Conservation (phyloP, 2,888 invertebrate genomes). For the Oscheius myriophilus region DNA sequence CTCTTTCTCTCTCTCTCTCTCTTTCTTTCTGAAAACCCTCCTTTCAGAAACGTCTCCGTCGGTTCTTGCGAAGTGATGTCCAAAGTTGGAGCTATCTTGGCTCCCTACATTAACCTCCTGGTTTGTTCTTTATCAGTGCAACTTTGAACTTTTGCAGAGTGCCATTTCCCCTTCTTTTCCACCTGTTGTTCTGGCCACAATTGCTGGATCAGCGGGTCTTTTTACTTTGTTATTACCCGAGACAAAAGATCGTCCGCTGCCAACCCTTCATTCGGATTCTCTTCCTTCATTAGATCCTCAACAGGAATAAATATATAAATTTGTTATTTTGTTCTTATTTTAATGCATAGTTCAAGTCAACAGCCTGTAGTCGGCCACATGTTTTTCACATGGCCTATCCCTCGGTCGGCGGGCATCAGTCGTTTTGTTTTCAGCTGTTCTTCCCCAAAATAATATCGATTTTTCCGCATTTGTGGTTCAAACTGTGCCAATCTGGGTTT, state of each 20-base stretch:
- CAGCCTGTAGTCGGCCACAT: too few relatives aligned
- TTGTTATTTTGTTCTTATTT: too few relatives aligned
- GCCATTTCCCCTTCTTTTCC: conserved; percentile 38
- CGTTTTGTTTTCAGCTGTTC: too few relatives aligned
- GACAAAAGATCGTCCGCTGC: conserved; percentile 47
- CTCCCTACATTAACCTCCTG: conserved; percentile 51
- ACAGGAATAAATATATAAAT: too few relatives aligned
- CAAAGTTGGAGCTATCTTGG: conserved; percentile 50
- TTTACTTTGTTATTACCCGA: conserved; percentile 51
- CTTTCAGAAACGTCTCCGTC: conserved; percentile 35
- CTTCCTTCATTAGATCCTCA: not conserved
- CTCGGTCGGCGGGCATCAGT: too few relatives aligned
- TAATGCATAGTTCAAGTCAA: too few relatives aligned
- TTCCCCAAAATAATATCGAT: too few relatives aligned
- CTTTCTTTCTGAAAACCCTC: not conserved
- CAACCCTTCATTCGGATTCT: conserved; percentile 26
- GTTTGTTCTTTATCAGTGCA: conserved; percentile 27
- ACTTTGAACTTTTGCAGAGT: conserved; percentile 31
- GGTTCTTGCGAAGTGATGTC: conserved; percentile 54
- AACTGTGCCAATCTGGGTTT: too few relatives aligned
- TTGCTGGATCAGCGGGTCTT: conserved; percentile 40
- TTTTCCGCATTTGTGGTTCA: too few relatives aligned
- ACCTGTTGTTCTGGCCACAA: conserved; percentile 37
- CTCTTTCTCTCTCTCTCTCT: not conserved
- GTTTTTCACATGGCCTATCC: too few relatives aligned